A percentile compares a stretch with the other conserved stretches of the same genome.
Evolutionary conservation across 2,888 invertebrate species (phyloP).

Genomic region (Heliconius sara): DNA sequence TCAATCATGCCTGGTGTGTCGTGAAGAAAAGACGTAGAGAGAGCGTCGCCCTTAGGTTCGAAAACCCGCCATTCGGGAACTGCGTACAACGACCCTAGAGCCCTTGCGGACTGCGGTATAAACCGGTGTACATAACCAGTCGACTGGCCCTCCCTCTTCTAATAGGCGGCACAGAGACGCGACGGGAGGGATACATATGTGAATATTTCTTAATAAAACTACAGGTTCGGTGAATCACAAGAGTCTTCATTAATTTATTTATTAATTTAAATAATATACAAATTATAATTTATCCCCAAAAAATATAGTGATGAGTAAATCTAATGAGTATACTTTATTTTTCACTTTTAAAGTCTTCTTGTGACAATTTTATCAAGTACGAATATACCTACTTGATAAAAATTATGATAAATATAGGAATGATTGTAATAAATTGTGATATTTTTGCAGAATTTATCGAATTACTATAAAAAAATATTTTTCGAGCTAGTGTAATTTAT

Average conservation of each 20-base stretch:
- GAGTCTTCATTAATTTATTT: not conserved
- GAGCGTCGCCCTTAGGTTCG: conserved; percentile 72
- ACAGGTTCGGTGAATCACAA: not conserved
- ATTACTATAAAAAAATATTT: not conserved
- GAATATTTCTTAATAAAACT: conserved; percentile 8
- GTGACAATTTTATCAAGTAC: not conserved
- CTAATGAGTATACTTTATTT: not conserved
- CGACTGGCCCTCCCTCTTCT: conserved; percentile 57
- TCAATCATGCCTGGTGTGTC: conserved; percentile 57
- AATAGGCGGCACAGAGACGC: conserved; percentile 53
- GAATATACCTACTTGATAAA: not conserved
- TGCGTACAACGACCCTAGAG: conserved; percentile 77
- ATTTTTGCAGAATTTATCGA: not conserved
- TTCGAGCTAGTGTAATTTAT: not conserved
- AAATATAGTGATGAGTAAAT: not conserved
- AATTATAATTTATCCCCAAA: not conserved
- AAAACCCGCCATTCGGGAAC: conserved; percentile 63
- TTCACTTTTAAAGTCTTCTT: not conserved
- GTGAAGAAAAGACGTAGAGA: conserved; percentile 58
- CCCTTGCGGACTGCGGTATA: conserved; percentile 66
- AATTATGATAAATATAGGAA: not conserved
- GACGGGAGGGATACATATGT: conserved; percentile 31
- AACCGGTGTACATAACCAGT: conserved; percentile 55
- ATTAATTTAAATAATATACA: not conserved
- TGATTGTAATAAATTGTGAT: not conserved